Conservation (phyloP, 2,113 vertebrate genomes). For the Triplophysa siluroides region DNA sequence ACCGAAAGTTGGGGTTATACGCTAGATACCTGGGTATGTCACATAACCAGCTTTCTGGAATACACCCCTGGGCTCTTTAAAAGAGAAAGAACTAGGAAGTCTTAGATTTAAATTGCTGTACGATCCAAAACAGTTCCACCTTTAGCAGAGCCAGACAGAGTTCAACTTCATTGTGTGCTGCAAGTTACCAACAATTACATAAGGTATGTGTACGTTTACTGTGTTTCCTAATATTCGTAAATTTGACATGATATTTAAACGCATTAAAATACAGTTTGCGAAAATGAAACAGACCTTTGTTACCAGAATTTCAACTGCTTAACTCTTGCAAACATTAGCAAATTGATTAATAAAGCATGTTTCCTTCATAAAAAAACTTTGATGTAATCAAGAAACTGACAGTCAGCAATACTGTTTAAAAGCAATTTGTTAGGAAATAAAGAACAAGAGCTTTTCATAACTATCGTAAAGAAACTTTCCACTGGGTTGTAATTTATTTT, state of each 20-base stretch:
- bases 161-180: too few relatives aligned
- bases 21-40: too few relatives aligned
- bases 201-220: not conserved
- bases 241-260: not conserved
- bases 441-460: too few relatives aligned
- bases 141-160: too few relatives aligned
- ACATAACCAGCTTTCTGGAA: slow-evolving; percentile 45
- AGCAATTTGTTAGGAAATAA: not conserved
- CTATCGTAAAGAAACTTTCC: too few relatives aligned
- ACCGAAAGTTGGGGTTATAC: too few relatives aligned
- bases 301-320: not conserved
- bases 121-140: not conserved
- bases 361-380: not conserved
- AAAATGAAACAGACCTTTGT: not conserved
- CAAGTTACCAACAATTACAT: not conserved
- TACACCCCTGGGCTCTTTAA: slow-evolving; percentile 50
- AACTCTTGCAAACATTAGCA: not conserved
- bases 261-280: too few relatives aligned
- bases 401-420: not conserved
- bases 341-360: not conserved
- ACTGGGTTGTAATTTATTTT: too few relatives aligned
- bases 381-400: not conserved
- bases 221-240: too few relatives aligned
- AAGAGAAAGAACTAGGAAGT: too few relatives aligned
- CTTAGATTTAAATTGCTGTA: too few relatives aligned